Base-by-base conservation (phyloP, 2,113 vertebrate genomes). In the Phalacrocorax aristotelis region DNA sequence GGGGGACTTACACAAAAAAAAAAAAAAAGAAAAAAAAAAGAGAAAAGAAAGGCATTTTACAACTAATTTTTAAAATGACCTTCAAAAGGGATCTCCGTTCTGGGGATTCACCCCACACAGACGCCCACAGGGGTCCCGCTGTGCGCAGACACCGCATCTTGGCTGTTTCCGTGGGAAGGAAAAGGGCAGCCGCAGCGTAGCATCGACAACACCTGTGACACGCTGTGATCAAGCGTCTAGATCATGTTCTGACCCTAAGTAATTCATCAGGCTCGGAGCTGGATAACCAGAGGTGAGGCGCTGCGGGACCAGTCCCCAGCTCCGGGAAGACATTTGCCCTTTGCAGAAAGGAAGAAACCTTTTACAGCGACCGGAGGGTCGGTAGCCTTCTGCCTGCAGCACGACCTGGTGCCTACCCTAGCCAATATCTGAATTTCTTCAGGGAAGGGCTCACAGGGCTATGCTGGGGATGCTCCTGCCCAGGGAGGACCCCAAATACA, bases 211-310 rank as follows among this genome's bases (percentile, higher is more conserved):
- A 55, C 17, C 11, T 1, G 4, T 9, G 34, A n/a, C 26, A 14
- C 0, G 0, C 38, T 10, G 13, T 5, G 52, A 18, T 2, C 0
- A 0, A 69, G 26, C 1, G 29, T n/a, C 48, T 23, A 23, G 68
- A 61, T 57, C 80, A 20, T 6, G 0, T 21, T 13, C 54, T 48
- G 38, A 48, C 18, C 68, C 44, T 52, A 52, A 68, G 19, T 25
- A 34, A 55, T 23, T 21, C 30, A 52, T 16, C n/a, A 7, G 51
- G 51, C 23, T 66, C 20, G 1, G 57, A 54, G 61, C 19, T 29
- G 89, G 29, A 21, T 9, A 44, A 38, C 15, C 65, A 58, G 65
- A 44, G 78, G 18, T 3, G 64, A 81, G 64, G 54, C 3, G 9
- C 69, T 5, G 0, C 4, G 26, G 90, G 77, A 42, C 9, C 2